phyloP scores from a whole-genome alignment of 1,140 invertebrate species.

The Drosophila elegans region DNA sequence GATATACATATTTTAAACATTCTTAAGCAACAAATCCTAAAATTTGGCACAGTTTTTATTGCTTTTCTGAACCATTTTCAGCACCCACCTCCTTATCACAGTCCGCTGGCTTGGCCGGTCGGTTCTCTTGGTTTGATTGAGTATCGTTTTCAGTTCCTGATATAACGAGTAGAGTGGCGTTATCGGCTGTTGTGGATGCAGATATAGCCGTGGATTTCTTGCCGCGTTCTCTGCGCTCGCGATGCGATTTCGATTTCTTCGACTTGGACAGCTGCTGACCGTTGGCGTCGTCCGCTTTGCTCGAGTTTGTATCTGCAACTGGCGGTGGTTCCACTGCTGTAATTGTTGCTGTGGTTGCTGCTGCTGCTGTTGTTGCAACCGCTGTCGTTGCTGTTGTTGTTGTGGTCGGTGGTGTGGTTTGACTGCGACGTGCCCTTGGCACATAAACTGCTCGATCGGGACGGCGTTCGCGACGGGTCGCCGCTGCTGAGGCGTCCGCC shows the following conservation, averaged over 20 bases:
- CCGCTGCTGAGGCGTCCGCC: conserved; percentile 21
- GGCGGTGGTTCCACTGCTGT: conserved; percentile 34
- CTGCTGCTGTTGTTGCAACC: conserved; percentile 22
- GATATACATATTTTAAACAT: no score
- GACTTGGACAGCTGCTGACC: conserved; percentile 43
- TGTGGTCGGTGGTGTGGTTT: conserved; percentile 84
- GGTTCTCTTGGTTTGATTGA: conserved; percentile 38
- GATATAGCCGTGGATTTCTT: conserved; percentile 41
- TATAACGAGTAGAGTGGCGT: conserved; percentile 67
- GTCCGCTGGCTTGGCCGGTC: conserved; percentile 42
- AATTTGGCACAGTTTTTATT: no score
- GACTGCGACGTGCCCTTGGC: conserved; percentile 88
- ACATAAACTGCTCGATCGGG: conserved; percentile 92
- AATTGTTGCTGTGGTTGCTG: conserved; percentile 17
- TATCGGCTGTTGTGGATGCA: conserved; percentile 13
- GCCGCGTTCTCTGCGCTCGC: conserved; percentile 54
- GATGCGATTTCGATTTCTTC: conserved; percentile 57
- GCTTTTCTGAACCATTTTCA: no score
- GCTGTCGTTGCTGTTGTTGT: conserved; percentile 43
- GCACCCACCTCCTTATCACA: conserved; percentile 69
- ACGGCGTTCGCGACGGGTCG: conserved; percentile 86
- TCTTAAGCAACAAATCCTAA: no score
- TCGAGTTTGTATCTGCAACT: conserved; percentile 54
- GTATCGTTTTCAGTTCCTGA: conserved; percentile 41
- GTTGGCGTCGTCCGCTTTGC: conserved; percentile 59